phyloP scores from a whole-genome alignment of 2,888 invertebrate species.

The Epinotia brunnichana region DNA sequence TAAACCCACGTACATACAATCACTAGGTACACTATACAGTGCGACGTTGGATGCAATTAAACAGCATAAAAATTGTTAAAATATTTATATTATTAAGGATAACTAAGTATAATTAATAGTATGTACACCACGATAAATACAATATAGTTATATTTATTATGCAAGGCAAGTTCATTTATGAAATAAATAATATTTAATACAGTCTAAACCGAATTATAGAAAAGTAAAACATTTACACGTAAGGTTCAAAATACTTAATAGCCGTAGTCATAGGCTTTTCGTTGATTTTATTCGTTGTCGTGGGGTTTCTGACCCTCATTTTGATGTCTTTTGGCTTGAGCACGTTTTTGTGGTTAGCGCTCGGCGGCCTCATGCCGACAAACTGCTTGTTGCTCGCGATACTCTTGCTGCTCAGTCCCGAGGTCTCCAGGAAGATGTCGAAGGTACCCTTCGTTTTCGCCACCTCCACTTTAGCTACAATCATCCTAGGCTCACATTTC shows the following conservation, averaged over 20 bases:
- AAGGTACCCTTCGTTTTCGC: slow-evolving; percentile 82
- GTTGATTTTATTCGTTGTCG: slow-evolving; percentile 84
- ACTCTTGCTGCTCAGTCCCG: slow-evolving; percentile 91
- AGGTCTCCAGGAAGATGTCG: slow-evolving; percentile 90
- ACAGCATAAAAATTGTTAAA: slow-evolving; percentile 69
- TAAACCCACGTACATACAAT: too few relatives aligned
- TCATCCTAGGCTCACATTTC: slow-evolving; percentile 76
- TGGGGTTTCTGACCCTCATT: slow-evolving; percentile 87
- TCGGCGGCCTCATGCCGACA: slow-evolving; percentile 83
- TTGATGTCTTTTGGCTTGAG: slow-evolving; percentile 91
- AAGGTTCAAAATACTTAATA: slow-evolving; percentile 83
- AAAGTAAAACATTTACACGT: slow-evolving; percentile 64
- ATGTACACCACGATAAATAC: slow-evolving; percentile 46
- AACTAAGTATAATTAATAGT: slow-evolving; percentile 40
- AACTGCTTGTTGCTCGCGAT: slow-evolving; percentile 84
- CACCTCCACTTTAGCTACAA: slow-evolving; percentile 63
- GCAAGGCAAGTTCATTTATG: slow-evolving; percentile 80
- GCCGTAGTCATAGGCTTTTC: slow-evolving; percentile 83
- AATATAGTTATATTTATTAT: slow-evolving; percentile 75
- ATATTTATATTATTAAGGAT: slow-evolving; percentile 58
- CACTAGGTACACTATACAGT: too few relatives aligned
- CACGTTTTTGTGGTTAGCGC: slow-evolving; percentile 89
- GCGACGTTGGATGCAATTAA: slow-evolving; percentile 55
- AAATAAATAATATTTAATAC: slow-evolving; percentile 76
- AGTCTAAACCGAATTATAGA: slow-evolving; percentile 56